Base-by-base conservation (phyloP, 2,113 vertebrate genomes). In the Upupa epops region DNA sequence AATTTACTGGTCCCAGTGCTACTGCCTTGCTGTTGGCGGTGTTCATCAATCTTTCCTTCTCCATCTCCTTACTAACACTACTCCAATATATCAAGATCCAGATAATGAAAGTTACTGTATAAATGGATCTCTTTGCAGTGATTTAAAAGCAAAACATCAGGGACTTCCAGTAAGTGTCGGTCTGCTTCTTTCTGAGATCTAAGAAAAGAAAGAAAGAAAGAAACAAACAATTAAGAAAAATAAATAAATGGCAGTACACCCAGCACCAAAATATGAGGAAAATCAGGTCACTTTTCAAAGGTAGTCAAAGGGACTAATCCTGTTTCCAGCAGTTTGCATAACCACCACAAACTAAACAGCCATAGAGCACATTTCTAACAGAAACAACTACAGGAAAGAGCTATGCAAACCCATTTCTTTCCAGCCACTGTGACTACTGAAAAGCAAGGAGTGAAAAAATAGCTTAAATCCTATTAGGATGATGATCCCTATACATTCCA, bases 381-480 rank as follows among this genome's bases (percentile, higher is more conserved):
- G 60, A 77, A 56, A 79, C 18, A 72, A 90, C 93, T 90, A 94
- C 0, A 3, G 48, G 37, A 95, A 94, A 93, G 42, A 94, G 56
- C 58, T 77, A 92, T 25, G 0, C 34, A 91, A 81, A 74, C n/a
- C 21, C 36, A 21, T 68, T 93, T 82, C 80, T 89, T 85, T 58
- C 48, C 54, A 86, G 70, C 2, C 76, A 72, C 45, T 28, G 8
- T 76, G 83, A 83, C 86, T 84, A 74, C 40, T 85, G 81, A 95
- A 94, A 88, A 80, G 56, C 64, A 94, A 91, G 32, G 22, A 34
- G 8, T 11, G 77, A 74, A 71, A 89, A 89, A 70, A 40, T 8
- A 45, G 13, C 20, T 76, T 91, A 84, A 94, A 90, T 95, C 91
- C 92, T 90, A 83, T 95, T 93, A 91, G 69, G 54, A 94, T 76